Conservation (phyloP, 2,113 vertebrate species). For the Gambusia affinis region DNA sequence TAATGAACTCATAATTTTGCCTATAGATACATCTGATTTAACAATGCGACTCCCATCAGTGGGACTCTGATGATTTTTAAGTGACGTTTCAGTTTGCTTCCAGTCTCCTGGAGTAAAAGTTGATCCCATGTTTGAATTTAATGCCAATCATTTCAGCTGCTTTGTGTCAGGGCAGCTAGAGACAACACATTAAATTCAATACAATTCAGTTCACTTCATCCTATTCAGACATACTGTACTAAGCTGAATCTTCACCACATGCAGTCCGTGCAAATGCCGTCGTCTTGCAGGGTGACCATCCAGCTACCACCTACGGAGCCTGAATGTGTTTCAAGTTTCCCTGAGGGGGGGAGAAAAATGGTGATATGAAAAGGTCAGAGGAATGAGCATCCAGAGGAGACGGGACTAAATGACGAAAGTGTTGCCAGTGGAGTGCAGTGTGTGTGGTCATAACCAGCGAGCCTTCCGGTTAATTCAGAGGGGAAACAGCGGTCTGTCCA, state of each 20-base stretch:
- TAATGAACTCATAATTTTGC: too few species aligned
- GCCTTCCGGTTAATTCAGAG: conserved; percentile 20
- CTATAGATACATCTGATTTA: too few species aligned
- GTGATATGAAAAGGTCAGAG: conserved; percentile 48
- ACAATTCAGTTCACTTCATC: too few species aligned
- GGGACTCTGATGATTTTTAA: too few species aligned
- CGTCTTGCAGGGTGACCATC: not conserved
- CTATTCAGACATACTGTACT: too few species aligned
- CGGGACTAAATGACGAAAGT: conserved; percentile 40
- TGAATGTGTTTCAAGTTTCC: conserved; percentile 17
- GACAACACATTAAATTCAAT: too few species aligned
- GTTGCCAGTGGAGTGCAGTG: conserved; percentile 19
- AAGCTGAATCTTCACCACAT: not conserved
- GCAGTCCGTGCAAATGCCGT: not conserved
- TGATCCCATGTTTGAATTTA: too few species aligned
- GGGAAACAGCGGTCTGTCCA: conserved; percentile 31
- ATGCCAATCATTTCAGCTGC: too few species aligned
- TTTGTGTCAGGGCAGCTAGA: too few species aligned
- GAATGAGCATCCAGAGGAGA: conserved; percentile 33
- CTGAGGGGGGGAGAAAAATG: conserved; percentile 21
- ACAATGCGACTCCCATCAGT: too few species aligned
- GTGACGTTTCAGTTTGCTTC: too few species aligned
- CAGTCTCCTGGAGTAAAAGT: too few species aligned
- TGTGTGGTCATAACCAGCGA: conserved; percentile 24
- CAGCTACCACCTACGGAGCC: conserved; percentile 46